phyloP scores from a whole-genome alignment of 2,113 vertebrate species.

The Oophaga pumilio region DNA sequence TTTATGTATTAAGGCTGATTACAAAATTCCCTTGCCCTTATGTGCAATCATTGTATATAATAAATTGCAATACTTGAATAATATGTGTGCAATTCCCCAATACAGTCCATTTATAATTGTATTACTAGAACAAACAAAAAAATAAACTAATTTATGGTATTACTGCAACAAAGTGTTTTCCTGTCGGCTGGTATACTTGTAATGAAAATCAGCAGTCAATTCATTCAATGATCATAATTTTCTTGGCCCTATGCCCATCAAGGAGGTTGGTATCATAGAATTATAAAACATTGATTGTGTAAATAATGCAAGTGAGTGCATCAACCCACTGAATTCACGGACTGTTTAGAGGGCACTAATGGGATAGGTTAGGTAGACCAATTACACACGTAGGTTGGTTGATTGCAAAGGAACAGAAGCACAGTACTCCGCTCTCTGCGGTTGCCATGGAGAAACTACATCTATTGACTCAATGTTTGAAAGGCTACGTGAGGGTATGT shows the following conservation, averaged over 20 bases:
- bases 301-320: not conserved
- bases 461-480: constrained; percentile 6
- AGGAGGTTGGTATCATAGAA: not conserved
- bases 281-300: not conserved
- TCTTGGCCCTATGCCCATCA: not conserved
- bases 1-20: too few species aligned
- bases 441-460: constrained; percentile 43
- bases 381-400: not conserved
- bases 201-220: not conserved
- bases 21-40: too few species aligned
- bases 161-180: not conserved
- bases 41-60: too few species aligned
- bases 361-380: not conserved
- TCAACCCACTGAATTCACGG: not conserved
- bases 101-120: not conserved
- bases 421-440: not conserved
- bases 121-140: not conserved
- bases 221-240: not conserved
- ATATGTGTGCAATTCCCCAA: not conserved
- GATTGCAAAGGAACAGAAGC: not conserved
- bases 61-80: too few species aligned
- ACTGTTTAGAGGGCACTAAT: not conserved
- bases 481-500: constrained; percentile 1
- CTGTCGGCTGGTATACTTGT: not conserved
- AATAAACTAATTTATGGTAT: not conserved